Conservation (phyloP, 2,888 invertebrate species). For the Apamea sordens region DNA sequence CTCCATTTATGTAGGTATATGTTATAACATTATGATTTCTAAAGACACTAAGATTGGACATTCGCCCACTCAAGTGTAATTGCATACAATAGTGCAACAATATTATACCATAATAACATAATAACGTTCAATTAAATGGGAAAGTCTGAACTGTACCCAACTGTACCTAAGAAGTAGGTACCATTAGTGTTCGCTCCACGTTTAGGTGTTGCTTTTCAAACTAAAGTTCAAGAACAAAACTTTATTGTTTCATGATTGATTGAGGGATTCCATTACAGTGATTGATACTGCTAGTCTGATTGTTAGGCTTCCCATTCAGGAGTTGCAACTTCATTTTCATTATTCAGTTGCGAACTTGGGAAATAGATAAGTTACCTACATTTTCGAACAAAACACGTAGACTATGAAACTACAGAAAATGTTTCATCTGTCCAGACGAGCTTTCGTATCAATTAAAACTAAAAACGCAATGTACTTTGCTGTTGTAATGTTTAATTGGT, state of each 20-base stretch:
- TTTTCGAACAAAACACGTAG: not conserved
- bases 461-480: not conserved
- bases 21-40: not conserved
- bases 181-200: slow-evolving; percentile 58
- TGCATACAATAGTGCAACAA: slow-evolving; percentile 18
- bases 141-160: slow-evolving; percentile 46
- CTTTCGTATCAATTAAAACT: not conserved
- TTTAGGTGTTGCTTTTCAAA: slow-evolving; percentile 17
- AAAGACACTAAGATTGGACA: slow-evolving; percentile 15
- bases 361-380: not conserved
- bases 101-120: slow-evolving; percentile 25
- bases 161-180: slow-evolving; percentile 36
- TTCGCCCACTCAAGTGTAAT: slow-evolving; percentile 23
- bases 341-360: not conserved
- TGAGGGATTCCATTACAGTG: slow-evolving; percentile 22
- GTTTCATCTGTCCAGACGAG: not conserved
- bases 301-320: slow-evolving; percentile 21
- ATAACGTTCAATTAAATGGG: slow-evolving; percentile 48
- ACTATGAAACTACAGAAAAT: not conserved
- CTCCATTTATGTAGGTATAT: not conserved
- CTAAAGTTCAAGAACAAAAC: slow-evolving; percentile 18
- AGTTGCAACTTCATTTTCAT: slow-evolving; percentile 26
- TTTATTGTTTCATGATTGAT: slow-evolving; percentile 50
- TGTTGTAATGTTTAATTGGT: no score
- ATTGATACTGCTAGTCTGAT: slow-evolving; percentile 22